These are phyloP conservation scores for Caenorhabditis sp. DNA, from an alignment of 2,888 invertebrate species.

Conservation along the genomic window DNA sequence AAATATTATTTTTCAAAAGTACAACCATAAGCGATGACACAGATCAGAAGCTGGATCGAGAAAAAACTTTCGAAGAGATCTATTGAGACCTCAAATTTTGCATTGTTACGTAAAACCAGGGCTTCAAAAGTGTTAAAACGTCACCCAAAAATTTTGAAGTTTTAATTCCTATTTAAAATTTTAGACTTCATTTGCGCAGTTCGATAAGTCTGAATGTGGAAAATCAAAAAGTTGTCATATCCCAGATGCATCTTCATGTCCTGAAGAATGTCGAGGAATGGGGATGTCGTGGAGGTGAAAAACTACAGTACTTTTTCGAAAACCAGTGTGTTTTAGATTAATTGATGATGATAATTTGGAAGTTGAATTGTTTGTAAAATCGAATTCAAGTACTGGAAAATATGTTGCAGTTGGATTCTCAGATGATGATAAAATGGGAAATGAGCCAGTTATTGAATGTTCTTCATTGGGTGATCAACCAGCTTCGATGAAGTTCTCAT, in stretches of 20 bases:
- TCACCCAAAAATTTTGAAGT: no score
- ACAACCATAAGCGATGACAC: no score
- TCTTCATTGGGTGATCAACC: conserved; percentile 40
- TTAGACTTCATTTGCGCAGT: conserved; percentile 5
- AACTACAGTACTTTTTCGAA: no score
- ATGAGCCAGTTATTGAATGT: conserved; percentile 49
- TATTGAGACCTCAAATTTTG: no score
- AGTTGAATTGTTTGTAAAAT: conserved; percentile 35
- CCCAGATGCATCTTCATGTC: conserved; percentile 22
- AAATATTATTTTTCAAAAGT: no score
- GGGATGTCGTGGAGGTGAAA: conserved; percentile 17
- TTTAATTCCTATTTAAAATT: no score
- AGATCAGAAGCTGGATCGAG: no score
- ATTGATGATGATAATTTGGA: conserved; percentile 26
- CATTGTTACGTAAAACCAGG: no score
- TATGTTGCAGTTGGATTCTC: conserved; percentile 60
- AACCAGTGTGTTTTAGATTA: background rate
- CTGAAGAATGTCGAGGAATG: conserved; percentile 26
- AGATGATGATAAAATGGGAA: conserved; percentile 45
- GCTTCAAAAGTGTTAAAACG: no score
- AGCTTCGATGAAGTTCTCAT: conserved; percentile 43
- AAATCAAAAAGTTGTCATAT: conserved; percentile 50
- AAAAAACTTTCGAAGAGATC: no score
- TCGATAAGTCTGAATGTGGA: conserved; percentile 48
- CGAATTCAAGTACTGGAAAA: conserved; percentile 20